Evolutionary conservation across 2,888 invertebrate species (phyloP), one percentile per base, ranked within the genome.

Genomic region (Drosophila silvestris): DNA sequence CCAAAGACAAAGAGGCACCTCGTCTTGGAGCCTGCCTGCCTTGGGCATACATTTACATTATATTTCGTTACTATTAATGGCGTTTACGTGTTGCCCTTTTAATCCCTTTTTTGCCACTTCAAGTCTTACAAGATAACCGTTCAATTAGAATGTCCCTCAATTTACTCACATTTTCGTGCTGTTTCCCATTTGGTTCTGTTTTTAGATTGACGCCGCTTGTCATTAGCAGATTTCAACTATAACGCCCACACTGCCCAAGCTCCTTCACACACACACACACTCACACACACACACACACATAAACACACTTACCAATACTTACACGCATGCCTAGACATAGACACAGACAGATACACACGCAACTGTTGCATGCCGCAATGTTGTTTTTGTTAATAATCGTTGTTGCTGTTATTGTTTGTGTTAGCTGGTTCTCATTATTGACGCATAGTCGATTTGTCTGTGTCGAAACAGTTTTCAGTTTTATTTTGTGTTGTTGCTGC

Each of bases 351-450:
- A 65, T 9, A 32, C 51, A 60, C 30, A 59, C 51, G 63, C 70
- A 87, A 79, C 85, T 84, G 89, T 89, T 87, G 86, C 86, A 89
- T 82, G 89, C 61, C 57, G n/a, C 70, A 54, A 30, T 56, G 28
- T 33, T 65, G 71, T 64, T 63, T 19, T 57, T 78, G 53, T 64
- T 63, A n/a, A 37, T 58, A 60, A 68, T 71, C 39, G 52, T 74
- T 88, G 57, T 68, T 59, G 59, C 50, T 58, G 58, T 59, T 73
- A 57, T 32, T 62, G 50, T 69, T 69, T 44, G 19, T 37, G 39
- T 79, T 71, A 52, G n/a, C 35, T 74, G 44, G 37, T 60, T 33
- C 47, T 41, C 57, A 68, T 57, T 75, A 62, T 50, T 65, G 26
- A 57, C 68, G 50, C 65, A 32, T 44, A 41, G 57, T 57, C 63